Evolutionary conservation across 1,140 invertebrate species (phyloP).

Genomic region (Euura saliciscinereae): DNA sequence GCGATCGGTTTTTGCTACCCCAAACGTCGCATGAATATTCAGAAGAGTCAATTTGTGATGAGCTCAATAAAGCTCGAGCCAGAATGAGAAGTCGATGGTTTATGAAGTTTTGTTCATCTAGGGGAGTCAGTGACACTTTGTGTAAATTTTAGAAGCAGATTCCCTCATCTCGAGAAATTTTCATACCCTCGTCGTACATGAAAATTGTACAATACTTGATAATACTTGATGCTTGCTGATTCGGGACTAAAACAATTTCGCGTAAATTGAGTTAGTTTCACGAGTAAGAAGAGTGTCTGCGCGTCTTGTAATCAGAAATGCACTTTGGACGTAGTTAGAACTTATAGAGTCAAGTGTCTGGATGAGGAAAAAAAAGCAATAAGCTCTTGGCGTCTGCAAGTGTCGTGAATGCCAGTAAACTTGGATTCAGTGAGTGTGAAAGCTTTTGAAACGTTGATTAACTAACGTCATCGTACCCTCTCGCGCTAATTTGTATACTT

Average conservation of each 20-base stretch:
- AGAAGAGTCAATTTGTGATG: neutral
- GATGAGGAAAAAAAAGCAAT: neutral
- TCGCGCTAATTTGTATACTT: neutral
- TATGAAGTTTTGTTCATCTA: no score
- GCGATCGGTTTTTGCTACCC: neutral
- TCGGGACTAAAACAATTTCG: no score
- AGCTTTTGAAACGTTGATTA: neutral
- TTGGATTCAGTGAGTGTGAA: neutral
- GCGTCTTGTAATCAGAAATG: neutral
- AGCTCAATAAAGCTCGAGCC: no score
- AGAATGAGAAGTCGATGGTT: no score
- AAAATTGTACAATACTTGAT: no score
- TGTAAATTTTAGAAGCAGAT: no score
- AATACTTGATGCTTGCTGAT: no score
- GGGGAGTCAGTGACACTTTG: no score
- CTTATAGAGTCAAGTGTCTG: neutral
- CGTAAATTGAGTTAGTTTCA: no score
- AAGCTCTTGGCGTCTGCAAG: neutral
- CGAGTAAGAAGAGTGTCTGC: no score
- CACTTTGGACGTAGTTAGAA: neutral
- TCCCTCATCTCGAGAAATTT: no score
- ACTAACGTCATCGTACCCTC: neutral
- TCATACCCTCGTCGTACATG: no score
- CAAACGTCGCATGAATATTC: neutral
- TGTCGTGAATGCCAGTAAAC: neutral